phyloP scores from a whole-genome alignment of 2,888 invertebrate species.

The Zygogramma bicolorata region DNA sequence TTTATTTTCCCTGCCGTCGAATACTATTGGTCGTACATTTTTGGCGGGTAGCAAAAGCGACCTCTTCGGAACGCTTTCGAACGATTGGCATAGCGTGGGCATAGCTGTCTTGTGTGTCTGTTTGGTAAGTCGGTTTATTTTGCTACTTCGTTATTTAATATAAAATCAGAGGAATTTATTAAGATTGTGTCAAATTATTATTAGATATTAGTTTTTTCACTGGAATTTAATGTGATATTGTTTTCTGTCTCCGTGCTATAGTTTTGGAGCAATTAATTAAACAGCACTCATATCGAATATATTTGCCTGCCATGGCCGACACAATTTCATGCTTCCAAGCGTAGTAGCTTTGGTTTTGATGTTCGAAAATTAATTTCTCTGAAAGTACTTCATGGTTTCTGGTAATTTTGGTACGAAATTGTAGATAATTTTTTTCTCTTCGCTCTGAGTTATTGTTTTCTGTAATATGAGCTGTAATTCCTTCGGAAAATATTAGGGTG shows the following conservation, averaged over 20 bases:
- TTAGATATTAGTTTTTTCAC: constrained; percentile 65
- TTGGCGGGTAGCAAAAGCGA: constrained; percentile 63
- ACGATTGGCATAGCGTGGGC: constrained; percentile 44
- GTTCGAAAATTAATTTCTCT: constrained; percentile 63
- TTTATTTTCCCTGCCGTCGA: constrained; percentile 37
- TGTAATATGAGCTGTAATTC: constrained; percentile 35
- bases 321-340: constrained; percentile 48
- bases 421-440: constrained; percentile 58
- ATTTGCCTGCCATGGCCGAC: constrained; percentile 62
- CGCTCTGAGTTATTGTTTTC: constrained; percentile 46
- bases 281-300: constrained; percentile 57
- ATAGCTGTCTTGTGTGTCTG: constrained; percentile 48
- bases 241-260: constrained; percentile 46
- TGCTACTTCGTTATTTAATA: constrained; percentile 61
- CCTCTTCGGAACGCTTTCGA: constrained; percentile 62
- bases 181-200: constrained; percentile 51
- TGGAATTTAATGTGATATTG: constrained; percentile 59
- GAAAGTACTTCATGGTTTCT: constrained; percentile 32
- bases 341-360: constrained; percentile 47
- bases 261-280: constrained; percentile 60
- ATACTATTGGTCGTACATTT: constrained; percentile 59
- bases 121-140: constrained; percentile 62
- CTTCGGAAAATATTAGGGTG: constrained; percentile 64
- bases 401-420: constrained; percentile 49
- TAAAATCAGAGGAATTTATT: constrained; percentile 62